phyloP scores from a whole-genome alignment of 2,113 vertebrate genomes.

The Brevimyrus niger region DNA sequence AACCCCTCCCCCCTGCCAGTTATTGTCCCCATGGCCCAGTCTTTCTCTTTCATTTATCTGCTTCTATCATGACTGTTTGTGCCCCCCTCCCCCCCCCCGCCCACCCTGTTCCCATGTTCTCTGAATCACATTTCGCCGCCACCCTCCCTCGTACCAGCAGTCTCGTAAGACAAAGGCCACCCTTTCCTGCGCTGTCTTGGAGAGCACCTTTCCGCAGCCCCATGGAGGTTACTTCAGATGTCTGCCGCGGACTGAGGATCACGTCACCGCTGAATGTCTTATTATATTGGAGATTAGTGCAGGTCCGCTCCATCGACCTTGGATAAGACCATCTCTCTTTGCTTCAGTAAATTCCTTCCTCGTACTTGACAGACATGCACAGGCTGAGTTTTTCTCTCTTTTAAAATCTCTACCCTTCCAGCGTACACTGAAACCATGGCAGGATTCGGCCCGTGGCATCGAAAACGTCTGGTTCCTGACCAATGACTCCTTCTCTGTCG shows the following conservation, averaged over 20 bases:
- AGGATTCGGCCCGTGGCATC: neutral
- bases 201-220: neutral
- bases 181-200: neutral
- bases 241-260: neutral
- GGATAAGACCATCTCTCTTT: neutral
- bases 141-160: neutral
- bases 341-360: neutral
- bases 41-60: neutral
- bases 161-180: neutral
- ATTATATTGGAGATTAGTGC: constrained; percentile 6
- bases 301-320: neutral
- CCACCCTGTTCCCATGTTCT: neutral
- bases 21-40: neutral
- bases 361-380: neutral
- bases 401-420: neutral
- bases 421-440: neutral
- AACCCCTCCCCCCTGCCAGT: neutral
- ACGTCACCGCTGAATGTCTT: neutral
- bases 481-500: neutral
- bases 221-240: neutral
- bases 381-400: neutral
- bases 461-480: neutral
- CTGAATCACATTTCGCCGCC: neutral
- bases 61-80: too few species aligned
- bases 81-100: neutral